Percentiles rank a stretch among this genome's conserved stretches.
Conservation (phyloP, 2,888 invertebrate species). For the Antheraea assamensis region DNA sequence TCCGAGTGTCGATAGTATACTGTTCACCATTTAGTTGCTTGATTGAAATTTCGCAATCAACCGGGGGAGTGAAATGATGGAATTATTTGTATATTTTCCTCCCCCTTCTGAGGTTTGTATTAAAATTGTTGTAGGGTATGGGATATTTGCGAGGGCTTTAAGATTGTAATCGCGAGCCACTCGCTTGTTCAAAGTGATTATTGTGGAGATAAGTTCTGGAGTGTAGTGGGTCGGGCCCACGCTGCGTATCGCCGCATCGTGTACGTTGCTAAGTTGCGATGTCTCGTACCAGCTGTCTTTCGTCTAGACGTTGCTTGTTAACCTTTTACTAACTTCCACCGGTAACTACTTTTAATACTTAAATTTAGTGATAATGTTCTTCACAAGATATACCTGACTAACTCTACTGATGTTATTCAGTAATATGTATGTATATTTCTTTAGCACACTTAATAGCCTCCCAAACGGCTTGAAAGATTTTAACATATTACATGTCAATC, state of each 20-base stretch:
- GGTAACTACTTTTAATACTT: background rate
- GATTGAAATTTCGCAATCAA: conserved; percentile 82
- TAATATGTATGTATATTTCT: too few relatives aligned
- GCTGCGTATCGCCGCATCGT: conserved; percentile 33
- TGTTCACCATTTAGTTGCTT: conserved; percentile 79
- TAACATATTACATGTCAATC: too few relatives aligned
- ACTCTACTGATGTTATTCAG: too few relatives aligned
- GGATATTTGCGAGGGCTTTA: conserved; percentile 78
- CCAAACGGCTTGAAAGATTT: too few relatives aligned
- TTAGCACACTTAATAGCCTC: too few relatives aligned
- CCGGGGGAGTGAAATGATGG: conserved; percentile 76
- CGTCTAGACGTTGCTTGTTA: conserved; percentile 7
- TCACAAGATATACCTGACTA: too few relatives aligned
- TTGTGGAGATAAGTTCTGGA: conserved; percentile 68
- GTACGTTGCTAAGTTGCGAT: conserved; percentile 9
- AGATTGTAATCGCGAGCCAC: conserved; percentile 76
- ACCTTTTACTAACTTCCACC: background rate
- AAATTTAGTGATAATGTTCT: background rate
- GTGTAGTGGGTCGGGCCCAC: conserved; percentile 70
- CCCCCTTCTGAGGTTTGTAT: conserved; percentile 66
- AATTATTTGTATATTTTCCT: conserved; percentile 80
- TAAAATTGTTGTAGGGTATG: conserved; percentile 71
- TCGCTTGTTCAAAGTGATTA: conserved; percentile 81
- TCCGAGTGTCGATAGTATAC: conserved; percentile 74
- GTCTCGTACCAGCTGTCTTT: conserved; percentile 13